A percentile compares a stretch with the other conserved stretches of the same genome.
Conservation (phyloP, 35 echinoderm and acorn worm genomes). For the Acanthaster planci region DNA sequence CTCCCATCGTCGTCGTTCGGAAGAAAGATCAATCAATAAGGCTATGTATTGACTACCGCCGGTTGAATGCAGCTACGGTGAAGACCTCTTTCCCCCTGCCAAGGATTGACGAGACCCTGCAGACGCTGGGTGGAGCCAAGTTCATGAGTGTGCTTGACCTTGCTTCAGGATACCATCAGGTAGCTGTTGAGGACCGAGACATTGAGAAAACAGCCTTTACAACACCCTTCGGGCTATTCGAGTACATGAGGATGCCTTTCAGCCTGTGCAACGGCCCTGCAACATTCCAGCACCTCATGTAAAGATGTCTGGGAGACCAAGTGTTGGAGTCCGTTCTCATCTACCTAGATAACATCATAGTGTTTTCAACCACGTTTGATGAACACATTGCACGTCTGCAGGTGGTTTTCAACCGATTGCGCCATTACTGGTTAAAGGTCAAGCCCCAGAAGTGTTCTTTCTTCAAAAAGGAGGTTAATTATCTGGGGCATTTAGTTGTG, state of each 20-base stretch:
- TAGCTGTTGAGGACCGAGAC: too few relatives aligned
- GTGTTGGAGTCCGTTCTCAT: slow-evolving; percentile 24
- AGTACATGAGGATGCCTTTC: slow-evolving; percentile 48
- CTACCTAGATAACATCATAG: slow-evolving; percentile 45
- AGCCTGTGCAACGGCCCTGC: slow-evolving; percentile 42
- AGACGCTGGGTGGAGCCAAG: slow-evolving; percentile 35
- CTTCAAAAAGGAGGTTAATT: slow-evolving; percentile 21
- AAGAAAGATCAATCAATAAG: slow-evolving; percentile 39
- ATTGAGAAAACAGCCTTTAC: too few relatives aligned
- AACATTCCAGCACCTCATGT: slow-evolving; percentile 21
- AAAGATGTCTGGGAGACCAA: neutral
- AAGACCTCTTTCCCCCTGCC: slow-evolving; percentile 45
- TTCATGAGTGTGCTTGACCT: too few relatives aligned
- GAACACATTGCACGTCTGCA: neutral
- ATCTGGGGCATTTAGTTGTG: slow-evolving; percentile 28
- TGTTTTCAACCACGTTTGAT: neutral
- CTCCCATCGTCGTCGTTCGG: slow-evolving; percentile 53
- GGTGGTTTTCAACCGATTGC: slow-evolving; percentile 15
- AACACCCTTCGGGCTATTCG: slow-evolving; percentile 28
- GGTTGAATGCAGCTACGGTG: slow-evolving; percentile 30
- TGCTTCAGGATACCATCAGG: too few relatives aligned
- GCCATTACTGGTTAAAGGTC: neutral
- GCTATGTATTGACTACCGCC: slow-evolving; percentile 58
- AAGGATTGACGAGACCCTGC: slow-evolving; percentile 50
- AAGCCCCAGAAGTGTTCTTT: slow-evolving; percentile 41